Evolutionary conservation across 2,888 invertebrate genomes (phyloP).

Genomic region (Orchesella flavescens): DNA sequence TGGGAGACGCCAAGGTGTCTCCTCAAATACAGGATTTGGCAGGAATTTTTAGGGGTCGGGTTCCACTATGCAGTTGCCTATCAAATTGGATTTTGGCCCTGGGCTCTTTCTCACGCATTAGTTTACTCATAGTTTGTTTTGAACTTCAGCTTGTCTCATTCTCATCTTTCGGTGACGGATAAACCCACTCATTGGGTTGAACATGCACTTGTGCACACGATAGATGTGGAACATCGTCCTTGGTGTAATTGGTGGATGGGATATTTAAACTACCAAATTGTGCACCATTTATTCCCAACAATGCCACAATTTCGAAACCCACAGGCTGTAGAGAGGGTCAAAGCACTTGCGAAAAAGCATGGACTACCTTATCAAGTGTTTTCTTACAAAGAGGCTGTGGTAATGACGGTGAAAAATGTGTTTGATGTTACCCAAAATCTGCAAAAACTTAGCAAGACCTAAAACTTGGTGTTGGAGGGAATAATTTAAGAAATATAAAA

Average conservation of each 20-base stretch:
- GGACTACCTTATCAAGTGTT: slow-evolving; percentile 34
- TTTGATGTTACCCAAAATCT: not conserved
- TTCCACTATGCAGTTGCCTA: slow-evolving; percentile 51
- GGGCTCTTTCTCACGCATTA: slow-evolving; percentile 39
- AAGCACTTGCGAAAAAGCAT: slow-evolving; percentile 34
- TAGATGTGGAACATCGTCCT: slow-evolving; percentile 52
- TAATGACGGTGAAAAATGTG: too few species aligned
- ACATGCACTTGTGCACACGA: slow-evolving; percentile 59
- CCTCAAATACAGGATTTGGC: too few species aligned
- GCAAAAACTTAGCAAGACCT: not conserved
- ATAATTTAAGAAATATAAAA: too few species aligned
- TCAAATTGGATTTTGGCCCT: too few species aligned
- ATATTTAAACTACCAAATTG: slow-evolving; percentile 63
- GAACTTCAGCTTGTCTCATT: slow-evolving; percentile 56
- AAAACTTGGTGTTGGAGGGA: too few species aligned
- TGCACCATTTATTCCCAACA: slow-evolving; percentile 64
- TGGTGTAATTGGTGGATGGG: slow-evolving; percentile 60
- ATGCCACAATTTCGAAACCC: slow-evolving; percentile 61
- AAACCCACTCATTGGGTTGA: too few species aligned
- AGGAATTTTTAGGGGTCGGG: too few species aligned
- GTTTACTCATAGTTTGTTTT: slow-evolving; percentile 52
- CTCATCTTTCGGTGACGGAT: slow-evolving; percentile 54
- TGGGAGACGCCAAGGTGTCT: too few species aligned
- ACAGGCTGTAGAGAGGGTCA: not conserved
- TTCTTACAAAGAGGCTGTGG: slow-evolving; percentile 14